Percentiles rank a stretch among this genome's conserved stretches.
These are phyloP conservation scores for Pangasius djambal DNA, from an alignment of 2,797 vertebrate species.

Conservation along the genomic window DNA sequence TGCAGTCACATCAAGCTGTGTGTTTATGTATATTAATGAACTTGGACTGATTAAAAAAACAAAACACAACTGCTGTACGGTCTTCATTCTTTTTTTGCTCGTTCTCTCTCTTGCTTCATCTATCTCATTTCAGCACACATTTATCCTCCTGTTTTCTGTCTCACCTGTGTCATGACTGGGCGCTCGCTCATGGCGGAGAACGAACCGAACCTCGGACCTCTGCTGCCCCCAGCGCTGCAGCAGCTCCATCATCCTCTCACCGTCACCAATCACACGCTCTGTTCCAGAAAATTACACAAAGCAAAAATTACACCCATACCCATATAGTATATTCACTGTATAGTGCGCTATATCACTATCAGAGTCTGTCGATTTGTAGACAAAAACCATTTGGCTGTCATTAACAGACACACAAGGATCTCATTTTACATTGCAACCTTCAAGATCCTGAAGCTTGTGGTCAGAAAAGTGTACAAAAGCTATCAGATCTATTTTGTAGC, in stretches of 20 bases:
- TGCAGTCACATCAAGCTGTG: not conserved
- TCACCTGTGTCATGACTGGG: conserved; percentile 78
- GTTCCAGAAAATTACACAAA: conserved; percentile 18
- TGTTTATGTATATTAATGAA: not conserved
- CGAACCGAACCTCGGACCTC: conserved; percentile 86
- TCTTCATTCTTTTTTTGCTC: too few relatives aligned
- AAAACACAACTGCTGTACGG: not conserved
- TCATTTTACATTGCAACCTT: not conserved
- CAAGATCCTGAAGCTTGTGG: not conserved
- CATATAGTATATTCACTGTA: not conserved
- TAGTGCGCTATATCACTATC: not conserved
- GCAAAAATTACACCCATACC: not conserved
- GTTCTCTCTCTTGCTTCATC: not conserved
- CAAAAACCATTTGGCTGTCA: not conserved
- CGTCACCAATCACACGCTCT: conserved; percentile 85
- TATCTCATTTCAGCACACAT: not conserved
- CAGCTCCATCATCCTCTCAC: conserved; percentile 86
- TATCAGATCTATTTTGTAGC: not conserved
- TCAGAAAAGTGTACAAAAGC: not conserved
- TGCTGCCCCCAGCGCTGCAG: conserved; percentile 87
- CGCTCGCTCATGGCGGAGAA: conserved; percentile 83
- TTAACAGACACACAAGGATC: not conserved
- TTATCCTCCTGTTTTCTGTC: not conserved
- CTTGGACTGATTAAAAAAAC: not conserved
- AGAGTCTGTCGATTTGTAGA: not conserved